Conservation (phyloP, 2,797 vertebrate genomes). For the Parambassis ranga region DNA sequence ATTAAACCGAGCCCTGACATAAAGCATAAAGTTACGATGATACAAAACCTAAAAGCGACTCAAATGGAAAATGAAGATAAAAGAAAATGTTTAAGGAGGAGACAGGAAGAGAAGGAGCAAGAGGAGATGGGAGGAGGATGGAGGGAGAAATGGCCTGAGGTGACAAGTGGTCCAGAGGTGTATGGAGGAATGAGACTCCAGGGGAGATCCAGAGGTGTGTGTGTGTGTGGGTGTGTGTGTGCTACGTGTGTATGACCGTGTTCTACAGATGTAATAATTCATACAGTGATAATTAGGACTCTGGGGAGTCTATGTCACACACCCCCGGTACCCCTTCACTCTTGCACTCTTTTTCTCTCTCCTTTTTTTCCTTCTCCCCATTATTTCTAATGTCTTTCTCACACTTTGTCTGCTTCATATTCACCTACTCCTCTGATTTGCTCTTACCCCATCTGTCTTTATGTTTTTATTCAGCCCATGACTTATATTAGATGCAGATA, state of each 20-base stretch:
- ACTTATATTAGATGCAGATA: conserved; percentile 10
- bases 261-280: conserved; percentile 76
- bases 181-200: conserved; percentile 50
- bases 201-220: conserved; percentile 54
- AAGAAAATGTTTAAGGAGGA: conserved; percentile 16
- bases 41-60: neutral
- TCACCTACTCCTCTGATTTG: conserved; percentile 11
- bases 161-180: conserved; percentile 54
- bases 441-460: neutral
- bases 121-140: conserved; percentile 26
- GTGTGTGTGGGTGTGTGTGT: neutral
- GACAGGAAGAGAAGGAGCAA: conserved; percentile 12
- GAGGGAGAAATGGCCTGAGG: conserved; percentile 56
- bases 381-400: conserved; percentile 31
- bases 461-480: conserved; percentile 13
- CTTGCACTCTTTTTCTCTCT: conserved; percentile 24
- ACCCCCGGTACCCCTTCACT: conserved; percentile 47
- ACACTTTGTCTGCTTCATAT: conserved; percentile 26
- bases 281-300: conserved; percentile 79
- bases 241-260: conserved; percentile 40
- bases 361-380: conserved; percentile 5
- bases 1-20: neutral
- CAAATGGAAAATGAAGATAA: conserved; percentile 19
- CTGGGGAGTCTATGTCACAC: conserved; percentile 65
- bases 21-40: neutral